phyloP scores from a whole-genome alignment of 2,888 invertebrate species.

The Acanthosoma haemorrhoidale region DNA sequence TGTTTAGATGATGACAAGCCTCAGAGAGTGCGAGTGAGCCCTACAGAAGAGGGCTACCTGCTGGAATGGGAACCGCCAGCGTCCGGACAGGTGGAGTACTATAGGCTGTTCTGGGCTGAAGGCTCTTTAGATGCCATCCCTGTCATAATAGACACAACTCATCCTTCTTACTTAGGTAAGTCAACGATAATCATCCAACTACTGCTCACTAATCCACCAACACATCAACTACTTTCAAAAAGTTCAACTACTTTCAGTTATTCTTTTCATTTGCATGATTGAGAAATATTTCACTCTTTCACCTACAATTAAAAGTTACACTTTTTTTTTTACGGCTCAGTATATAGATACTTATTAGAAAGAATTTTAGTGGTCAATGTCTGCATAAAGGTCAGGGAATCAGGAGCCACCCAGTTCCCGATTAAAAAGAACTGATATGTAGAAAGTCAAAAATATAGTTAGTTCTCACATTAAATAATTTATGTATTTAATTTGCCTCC shows the following conservation, averaged over 20 bases:
- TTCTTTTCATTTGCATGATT: no score
- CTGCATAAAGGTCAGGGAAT: not conserved
- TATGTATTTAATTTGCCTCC: conserved; percentile 40
- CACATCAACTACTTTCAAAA: no score
- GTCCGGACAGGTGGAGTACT: conserved; percentile 54
- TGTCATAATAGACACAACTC: conserved; percentile 16
- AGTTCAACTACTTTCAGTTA: no score
- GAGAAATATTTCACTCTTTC: no score
- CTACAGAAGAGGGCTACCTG: conserved; percentile 65
- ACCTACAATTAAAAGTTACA: no score
- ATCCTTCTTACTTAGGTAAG: conserved; percentile 20
- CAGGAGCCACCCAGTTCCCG: not conserved
- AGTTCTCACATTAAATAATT: no score
- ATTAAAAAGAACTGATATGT: no score
- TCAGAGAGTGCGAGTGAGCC: conserved; percentile 60
- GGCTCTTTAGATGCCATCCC: conserved; percentile 34
- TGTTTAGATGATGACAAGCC: conserved; percentile 55
- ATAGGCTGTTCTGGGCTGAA: conserved; percentile 65
- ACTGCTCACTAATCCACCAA: no score
- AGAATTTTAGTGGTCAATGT: not conserved
- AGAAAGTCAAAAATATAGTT: no score
- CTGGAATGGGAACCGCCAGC: conserved; percentile 68
- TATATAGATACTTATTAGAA: no score
- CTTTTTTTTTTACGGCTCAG: no score
- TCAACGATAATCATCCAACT: no score